Evolutionary conservation across 2,888 invertebrate species (phyloP).

Genomic region (Dione juno): DNA sequence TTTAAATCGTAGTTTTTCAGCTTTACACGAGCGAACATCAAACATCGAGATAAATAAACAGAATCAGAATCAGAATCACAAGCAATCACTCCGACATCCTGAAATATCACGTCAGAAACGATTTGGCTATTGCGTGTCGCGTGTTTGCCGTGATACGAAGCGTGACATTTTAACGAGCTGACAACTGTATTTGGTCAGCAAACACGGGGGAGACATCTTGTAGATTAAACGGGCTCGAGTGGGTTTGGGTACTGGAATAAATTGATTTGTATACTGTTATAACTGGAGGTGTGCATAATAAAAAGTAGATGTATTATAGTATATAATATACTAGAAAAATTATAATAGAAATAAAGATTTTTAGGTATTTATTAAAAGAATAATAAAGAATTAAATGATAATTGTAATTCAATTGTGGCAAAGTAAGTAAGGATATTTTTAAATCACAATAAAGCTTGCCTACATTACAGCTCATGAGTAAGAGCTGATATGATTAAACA

Average conservation of each 20-base stretch:
- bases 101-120: constrained; percentile 28
- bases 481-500: not conserved
- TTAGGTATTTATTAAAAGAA: not conserved
- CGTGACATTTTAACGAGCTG: constrained; percentile 71
- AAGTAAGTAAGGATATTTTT: too few relatives aligned
- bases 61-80: not conserved
- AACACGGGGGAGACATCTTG: constrained; percentile 60
- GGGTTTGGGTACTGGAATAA: constrained; percentile 11
- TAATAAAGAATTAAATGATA: too few relatives aligned
- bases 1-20: too few relatives aligned
- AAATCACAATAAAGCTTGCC: too few relatives aligned
- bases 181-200: constrained; percentile 54
- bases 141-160: constrained; percentile 52
- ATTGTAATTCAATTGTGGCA: too few relatives aligned
- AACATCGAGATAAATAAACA: constrained; percentile 3
- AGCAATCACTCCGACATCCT: not conserved
- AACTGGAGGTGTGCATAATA: not conserved
- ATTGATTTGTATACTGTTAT: constrained; percentile 9
- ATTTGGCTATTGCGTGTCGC: constrained; percentile 41
- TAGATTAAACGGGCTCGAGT: constrained; percentile 58
- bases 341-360: not conserved
- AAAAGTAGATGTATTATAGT: not conserved
- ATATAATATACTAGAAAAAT: not conserved
- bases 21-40: not conserved
- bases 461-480: too few relatives aligned